Evolutionary conservation across 2,888 invertebrate species (phyloP).

Genomic region (Euzophera pinguis): DNA sequence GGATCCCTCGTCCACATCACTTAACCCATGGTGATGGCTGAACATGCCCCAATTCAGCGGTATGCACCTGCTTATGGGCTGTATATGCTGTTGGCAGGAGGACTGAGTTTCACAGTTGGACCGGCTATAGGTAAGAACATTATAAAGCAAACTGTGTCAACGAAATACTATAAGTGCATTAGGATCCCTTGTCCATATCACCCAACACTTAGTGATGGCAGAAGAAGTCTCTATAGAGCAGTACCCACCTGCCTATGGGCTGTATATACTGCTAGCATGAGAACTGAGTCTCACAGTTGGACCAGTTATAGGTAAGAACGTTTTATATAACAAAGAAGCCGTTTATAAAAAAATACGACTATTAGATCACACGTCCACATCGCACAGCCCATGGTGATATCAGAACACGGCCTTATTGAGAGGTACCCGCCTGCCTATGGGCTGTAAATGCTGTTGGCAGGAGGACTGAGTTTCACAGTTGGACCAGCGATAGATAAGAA

Average conservation of each 20-base stretch:
- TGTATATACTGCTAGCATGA: constrained; percentile 82
- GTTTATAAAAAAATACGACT: too few species aligned
- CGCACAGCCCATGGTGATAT: constrained; percentile 82
- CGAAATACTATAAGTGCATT: too few species aligned
- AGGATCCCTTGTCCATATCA: constrained; percentile 81
- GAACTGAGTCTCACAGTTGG: constrained; percentile 79
- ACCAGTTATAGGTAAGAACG: too few species aligned
- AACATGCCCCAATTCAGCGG: constrained; percentile 79
- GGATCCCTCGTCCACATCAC: constrained; percentile 82
- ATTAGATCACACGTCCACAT: constrained; percentile 82
- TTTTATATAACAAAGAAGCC: too few species aligned
- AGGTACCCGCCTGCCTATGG: constrained; percentile 84
- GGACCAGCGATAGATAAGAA: constrained; percentile 81
- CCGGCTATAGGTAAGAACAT: constrained; percentile 78
- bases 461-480: constrained; percentile 77
- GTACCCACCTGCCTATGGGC: constrained; percentile 83
- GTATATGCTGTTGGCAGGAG: too few species aligned
- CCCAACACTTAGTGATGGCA: constrained; percentile 82
- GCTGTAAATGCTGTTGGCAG: constrained; percentile 82
- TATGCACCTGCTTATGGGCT: constrained; percentile 84
- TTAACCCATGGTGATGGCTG: constrained; percentile 82
- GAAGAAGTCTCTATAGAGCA: constrained; percentile 82
- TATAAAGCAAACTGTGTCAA: too few species aligned
- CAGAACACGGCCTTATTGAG: constrained; percentile 81
- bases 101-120: too few species aligned